Percentiles rank a stretch among this genome's conserved stretches.
Evolutionary conservation across 2,888 invertebrate species (phyloP).

Genomic region (Gastracanthus pulcherrimus): DNA sequence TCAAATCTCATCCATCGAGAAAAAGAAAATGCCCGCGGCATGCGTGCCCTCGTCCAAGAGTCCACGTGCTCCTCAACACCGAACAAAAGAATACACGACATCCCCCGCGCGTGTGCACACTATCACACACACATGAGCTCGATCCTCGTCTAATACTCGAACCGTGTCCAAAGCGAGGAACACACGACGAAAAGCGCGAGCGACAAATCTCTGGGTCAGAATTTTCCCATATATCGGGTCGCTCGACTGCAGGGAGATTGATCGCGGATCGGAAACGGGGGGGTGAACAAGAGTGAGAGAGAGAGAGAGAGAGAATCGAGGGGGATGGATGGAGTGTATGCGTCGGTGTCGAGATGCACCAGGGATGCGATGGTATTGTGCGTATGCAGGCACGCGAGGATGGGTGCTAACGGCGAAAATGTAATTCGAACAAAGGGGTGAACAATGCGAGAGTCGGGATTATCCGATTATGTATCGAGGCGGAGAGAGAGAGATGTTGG

Average conservation of each 20-base stretch:
- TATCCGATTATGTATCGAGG: neutral
- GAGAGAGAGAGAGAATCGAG: neutral
- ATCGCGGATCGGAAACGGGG: slow-evolving; percentile 25
- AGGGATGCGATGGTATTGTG: neutral
- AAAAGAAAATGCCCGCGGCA: neutral
- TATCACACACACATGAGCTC: neutral
- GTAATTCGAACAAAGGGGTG: slow-evolving; percentile 27
- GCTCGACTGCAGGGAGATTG: slow-evolving; percentile 19
- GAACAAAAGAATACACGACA: slow-evolving; percentile 11
- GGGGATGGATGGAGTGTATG: neutral
- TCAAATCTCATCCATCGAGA: neutral
- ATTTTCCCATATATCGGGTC: slow-evolving; percentile 31
- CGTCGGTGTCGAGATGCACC: too few species aligned
- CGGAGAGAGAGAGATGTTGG: neutral
- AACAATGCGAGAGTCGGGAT: neutral
- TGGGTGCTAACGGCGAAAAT: neutral
- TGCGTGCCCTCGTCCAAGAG: neutral
- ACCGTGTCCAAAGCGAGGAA: slow-evolving; percentile 2
- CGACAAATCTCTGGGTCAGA: slow-evolving; percentile 20
- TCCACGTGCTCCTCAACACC: too few species aligned
- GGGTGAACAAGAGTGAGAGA: too few species aligned
- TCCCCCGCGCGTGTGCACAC: neutral
- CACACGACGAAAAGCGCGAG: neutral
- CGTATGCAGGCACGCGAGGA: neutral
- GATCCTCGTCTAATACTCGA: too few species aligned